phyloP scores from a whole-genome alignment of 2,113 vertebrate species.

The Paedocypris sp. region DNA sequence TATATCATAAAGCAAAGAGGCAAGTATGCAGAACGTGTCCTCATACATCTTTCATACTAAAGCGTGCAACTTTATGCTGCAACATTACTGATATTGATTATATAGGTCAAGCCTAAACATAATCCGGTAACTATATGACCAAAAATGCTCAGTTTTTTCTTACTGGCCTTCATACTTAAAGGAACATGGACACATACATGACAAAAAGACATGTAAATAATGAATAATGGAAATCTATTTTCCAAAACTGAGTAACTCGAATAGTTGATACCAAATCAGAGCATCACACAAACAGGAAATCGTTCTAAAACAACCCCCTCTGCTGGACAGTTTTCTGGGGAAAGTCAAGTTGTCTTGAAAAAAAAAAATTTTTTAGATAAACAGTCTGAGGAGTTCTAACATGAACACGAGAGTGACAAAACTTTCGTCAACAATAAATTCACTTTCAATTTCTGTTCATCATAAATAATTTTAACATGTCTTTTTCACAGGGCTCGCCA shows the following conservation, averaged over 20 bases:
- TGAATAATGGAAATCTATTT: neutral
- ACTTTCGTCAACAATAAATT: too few relatives aligned
- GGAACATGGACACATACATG: conserved; percentile 6
- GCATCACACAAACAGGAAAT: neutral
- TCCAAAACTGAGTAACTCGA: neutral
- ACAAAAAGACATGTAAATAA: neutral
- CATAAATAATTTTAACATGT: too few relatives aligned
- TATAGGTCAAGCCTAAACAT: neutral
- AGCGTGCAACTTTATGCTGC: too few relatives aligned
- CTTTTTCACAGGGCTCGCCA: conserved; percentile 28
- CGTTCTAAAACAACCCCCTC: conserved; percentile 24
- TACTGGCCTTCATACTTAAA: conserved; percentile 12
- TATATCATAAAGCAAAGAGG: too few relatives aligned
- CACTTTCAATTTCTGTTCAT: too few relatives aligned
- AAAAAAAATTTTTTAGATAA: too few relatives aligned
- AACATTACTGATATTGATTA: neutral
- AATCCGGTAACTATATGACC: neutral
- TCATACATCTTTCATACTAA: too few relatives aligned
- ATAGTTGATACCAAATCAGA: neutral
- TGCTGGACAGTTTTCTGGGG: conserved; percentile 10
- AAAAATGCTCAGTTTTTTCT: conserved; percentile 7
- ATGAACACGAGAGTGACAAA: too few relatives aligned
- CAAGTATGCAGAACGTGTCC: too few relatives aligned
- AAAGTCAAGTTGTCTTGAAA: neutral
- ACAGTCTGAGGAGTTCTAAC: too few relatives aligned